Evolutionary conservation across 2,888 invertebrate genomes (phyloP).

Genomic region (Camptogramma bilineatum): DNA sequence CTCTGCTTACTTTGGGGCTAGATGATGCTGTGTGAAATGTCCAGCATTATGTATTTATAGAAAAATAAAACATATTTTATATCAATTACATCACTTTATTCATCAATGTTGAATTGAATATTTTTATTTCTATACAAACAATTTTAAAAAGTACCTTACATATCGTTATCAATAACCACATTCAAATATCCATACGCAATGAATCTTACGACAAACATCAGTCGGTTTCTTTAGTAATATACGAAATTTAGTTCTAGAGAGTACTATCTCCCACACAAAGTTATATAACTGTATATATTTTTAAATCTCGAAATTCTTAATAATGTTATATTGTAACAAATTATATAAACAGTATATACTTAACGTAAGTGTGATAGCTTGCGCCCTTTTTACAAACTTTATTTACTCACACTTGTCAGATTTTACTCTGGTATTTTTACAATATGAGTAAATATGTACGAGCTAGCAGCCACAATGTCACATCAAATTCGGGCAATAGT

Average conservation of each 20-base stretch:
- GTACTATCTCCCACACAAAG: neutral
- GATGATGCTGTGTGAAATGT: too few species aligned
- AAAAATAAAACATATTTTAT: conserved; percentile 30
- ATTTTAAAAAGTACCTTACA: conserved; percentile 69
- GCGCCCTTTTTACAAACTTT: conserved; percentile 5
- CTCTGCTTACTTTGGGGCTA: too few species aligned
- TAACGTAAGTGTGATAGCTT: neutral
- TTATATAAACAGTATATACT: neutral
- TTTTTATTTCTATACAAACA: conserved; percentile 83
- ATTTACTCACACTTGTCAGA: conserved; percentile 3
- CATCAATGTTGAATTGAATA: conserved; percentile 78
- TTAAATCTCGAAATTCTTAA: neutral
- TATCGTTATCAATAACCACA: conserved; percentile 51
- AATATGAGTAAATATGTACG: neutral
- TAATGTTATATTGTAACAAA: neutral
- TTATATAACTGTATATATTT: neutral
- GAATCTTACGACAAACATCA: conserved; percentile 51
- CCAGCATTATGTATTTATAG: too few species aligned
- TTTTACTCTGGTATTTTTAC: neutral
- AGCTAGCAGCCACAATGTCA: conserved; percentile 1
- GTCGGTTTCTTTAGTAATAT: conserved; percentile 46
- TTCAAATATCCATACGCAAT: conserved; percentile 56
- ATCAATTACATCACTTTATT: conserved; percentile 80
- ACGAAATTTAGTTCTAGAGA: conserved; percentile 33
- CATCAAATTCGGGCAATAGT: neutral